Conservation (phyloP, 2,797 vertebrate species). For the Notoglanidium macrostoma region DNA sequence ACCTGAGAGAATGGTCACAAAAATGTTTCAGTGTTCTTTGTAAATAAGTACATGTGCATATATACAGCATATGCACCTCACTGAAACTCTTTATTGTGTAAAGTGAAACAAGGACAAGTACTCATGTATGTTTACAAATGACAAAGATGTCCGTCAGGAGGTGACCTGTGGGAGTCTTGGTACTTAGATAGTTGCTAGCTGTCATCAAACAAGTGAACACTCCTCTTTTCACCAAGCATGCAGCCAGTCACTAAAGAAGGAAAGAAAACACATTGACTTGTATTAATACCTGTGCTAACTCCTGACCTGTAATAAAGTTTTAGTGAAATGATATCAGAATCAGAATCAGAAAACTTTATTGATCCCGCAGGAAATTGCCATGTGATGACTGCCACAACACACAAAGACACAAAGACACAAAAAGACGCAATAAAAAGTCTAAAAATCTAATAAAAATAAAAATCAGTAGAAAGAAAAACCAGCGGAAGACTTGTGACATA, state of each 20-base stretch:
- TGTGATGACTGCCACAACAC: too few relatives aligned
- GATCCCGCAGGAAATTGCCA: too few relatives aligned
- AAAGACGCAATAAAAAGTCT: too few relatives aligned
- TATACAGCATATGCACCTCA: neutral
- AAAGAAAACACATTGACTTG: neutral
- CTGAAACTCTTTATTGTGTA: neutral
- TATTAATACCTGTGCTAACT: neutral
- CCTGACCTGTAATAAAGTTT: neutral
- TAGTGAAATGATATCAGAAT: neutral
- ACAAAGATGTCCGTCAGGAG: neutral
- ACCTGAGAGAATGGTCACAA: conserved; percentile 9
- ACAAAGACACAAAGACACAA: too few relatives aligned
- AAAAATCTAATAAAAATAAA: too few relatives aligned
- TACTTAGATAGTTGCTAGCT: neutral
- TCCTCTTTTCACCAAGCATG: too few relatives aligned
- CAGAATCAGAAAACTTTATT: too few relatives aligned
- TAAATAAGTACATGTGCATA: neutral
- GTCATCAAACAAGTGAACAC: neutral
- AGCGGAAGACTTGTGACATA: too few relatives aligned
- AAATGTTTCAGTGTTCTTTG: conserved; percentile 7
- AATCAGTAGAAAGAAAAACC: too few relatives aligned
- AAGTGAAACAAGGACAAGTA: neutral
- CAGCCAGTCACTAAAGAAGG: too few relatives aligned
- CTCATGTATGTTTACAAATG: neutral
- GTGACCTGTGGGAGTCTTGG: neutral